A percentile compares a stretch with the other conserved stretches of the same genome.
These are phyloP conservation scores for Cyclargus thomasi DNA, from an alignment of 1,140 invertebrate species.

Conservation along the genomic window DNA sequence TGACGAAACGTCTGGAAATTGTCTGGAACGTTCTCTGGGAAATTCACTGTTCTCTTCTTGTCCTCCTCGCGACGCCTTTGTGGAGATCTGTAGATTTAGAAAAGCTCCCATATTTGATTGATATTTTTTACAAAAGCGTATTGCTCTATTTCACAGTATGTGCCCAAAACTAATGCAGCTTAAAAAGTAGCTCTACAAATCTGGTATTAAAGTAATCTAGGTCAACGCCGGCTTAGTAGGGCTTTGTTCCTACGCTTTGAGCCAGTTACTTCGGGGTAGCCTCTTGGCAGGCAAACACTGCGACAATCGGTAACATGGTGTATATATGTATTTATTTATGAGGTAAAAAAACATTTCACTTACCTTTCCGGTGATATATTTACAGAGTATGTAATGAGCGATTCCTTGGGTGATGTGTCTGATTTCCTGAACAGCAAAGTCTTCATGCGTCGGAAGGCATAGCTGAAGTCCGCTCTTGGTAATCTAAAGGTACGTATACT, in stretches of 20 bases:
- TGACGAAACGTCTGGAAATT: constrained; percentile 48
- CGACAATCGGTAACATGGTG: too few species aligned
- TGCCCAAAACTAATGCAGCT: too few species aligned
- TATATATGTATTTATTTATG: too few species aligned
- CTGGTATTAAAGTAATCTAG: too few species aligned
- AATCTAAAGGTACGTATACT: constrained; percentile 27
- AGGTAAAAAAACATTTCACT: too few species aligned
- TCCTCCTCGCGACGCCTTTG: constrained; percentile 30
- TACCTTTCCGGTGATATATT: constrained; percentile 36
- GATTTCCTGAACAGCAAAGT: constrained; percentile 33
- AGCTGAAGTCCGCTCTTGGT: constrained; percentile 41
- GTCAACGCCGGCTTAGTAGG: too few species aligned
- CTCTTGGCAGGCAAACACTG: too few species aligned
- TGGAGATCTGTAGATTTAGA: constrained; percentile 37
- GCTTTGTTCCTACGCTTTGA: too few species aligned
- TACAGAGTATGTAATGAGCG: constrained; percentile 31
- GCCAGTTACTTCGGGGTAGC: too few species aligned
- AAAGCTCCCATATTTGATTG: background rate
- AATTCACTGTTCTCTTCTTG: constrained; percentile 52
- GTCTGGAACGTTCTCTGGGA: constrained; percentile 51
- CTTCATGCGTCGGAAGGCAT: constrained; percentile 48
- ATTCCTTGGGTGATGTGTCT: constrained; percentile 7
- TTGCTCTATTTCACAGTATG: too few species aligned
- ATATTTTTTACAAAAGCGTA: too few species aligned
- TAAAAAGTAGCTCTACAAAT: too few species aligned